Conservation (phyloP, 1,140 invertebrate genomes). For the Calycopis cecrops region DNA sequence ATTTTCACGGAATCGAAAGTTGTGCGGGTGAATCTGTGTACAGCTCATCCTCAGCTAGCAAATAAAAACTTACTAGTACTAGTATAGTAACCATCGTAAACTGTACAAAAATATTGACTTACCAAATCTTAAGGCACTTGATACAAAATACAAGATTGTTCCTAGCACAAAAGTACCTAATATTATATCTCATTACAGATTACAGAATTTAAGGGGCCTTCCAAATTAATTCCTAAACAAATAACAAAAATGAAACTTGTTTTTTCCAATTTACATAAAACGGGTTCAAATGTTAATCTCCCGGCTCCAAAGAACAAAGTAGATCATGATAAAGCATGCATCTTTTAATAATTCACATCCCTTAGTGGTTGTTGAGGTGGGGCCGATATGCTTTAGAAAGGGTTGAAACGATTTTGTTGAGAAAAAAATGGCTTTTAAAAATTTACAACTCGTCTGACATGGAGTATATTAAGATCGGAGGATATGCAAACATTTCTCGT, state of each 20-base stretch:
- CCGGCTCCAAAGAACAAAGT: conserved; percentile 40
- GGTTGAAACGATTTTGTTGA: background rate
- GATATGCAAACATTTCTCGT: too few species aligned
- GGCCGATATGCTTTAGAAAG: conserved; percentile 4
- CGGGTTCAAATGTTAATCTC: conserved; percentile 67
- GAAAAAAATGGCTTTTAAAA: too few species aligned
- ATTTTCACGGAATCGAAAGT: too few species aligned
- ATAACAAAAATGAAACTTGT: conserved; percentile 16
- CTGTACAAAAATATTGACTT: too few species aligned
- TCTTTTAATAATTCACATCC: conserved; percentile 41
- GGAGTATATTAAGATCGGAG: too few species aligned
- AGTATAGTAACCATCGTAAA: too few species aligned
- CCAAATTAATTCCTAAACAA: conserved; percentile 17
- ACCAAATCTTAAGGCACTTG: too few species aligned
- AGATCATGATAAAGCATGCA: conserved; percentile 27
- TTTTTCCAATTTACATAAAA: conserved; percentile 60
- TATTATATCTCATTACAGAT: conserved; percentile 7
- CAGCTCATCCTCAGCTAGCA: too few species aligned
- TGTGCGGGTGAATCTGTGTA: too few species aligned
- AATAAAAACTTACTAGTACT: too few species aligned
- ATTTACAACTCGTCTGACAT: too few species aligned
- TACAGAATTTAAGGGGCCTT: background rate
- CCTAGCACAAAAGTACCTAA: conserved; percentile 1
- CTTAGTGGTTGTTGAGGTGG: conserved; percentile 2
- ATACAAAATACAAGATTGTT: too few species aligned